A percentile compares a stretch with the other conserved stretches of the same genome.
Conservation (phyloP, 2,888 invertebrate species). For the Sepiola atlantica region DNA sequence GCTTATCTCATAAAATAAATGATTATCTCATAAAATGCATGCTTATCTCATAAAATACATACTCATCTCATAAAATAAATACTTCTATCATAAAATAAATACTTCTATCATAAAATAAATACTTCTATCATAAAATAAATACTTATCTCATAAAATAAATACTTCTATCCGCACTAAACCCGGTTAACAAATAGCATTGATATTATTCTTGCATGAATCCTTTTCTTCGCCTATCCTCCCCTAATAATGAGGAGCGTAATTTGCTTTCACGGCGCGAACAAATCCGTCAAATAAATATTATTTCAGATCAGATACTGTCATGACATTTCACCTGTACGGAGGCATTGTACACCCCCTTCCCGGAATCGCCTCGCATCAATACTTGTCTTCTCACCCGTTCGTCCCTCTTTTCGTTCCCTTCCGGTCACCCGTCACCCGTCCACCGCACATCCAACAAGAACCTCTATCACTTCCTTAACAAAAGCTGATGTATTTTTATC, state of each 20-base stretch:
- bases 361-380: not conserved
- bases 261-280: not conserved
- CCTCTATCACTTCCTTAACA: not conserved
- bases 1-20: too few species aligned
- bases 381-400: not conserved
- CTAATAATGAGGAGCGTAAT: conserved; percentile 10
- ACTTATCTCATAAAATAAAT: too few species aligned
- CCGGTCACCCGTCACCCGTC: too few species aligned
- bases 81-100: too few species aligned
- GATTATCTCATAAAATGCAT: too few species aligned
- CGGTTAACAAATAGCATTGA: not conserved
- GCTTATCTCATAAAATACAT: too few species aligned
- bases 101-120: too few species aligned
- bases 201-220: not conserved
- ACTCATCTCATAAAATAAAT: too few species aligned
- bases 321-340: not conserved
- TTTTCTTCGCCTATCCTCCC: not conserved
- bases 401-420: too few species aligned
- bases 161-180: too few species aligned
- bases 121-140: too few species aligned
- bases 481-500: not conserved
- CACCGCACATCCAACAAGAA: not conserved
- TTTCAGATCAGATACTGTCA: conserved; percentile 32
- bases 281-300: conserved; percentile 16
- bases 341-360: not conserved